A percentile compares a stretch with the other conserved stretches of the same genome.
phyloP scores from a whole-genome alignment of 1,140 invertebrate species.

The Lasioglossum baleicum region DNA sequence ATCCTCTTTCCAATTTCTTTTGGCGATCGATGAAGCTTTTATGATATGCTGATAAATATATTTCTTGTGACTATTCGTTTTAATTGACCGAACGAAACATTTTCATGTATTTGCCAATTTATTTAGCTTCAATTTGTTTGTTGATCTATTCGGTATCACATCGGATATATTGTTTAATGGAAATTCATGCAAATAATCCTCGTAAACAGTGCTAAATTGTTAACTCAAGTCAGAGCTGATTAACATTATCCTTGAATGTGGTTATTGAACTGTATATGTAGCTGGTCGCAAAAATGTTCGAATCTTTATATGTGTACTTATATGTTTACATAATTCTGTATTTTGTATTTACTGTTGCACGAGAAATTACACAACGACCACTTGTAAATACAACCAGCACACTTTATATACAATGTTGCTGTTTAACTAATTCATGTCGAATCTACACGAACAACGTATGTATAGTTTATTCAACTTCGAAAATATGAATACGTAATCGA shows the following conservation, averaged over 20 bases:
- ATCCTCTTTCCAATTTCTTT: slow-evolving; percentile 23
- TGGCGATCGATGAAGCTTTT: slow-evolving; percentile 52
- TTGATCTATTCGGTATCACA: background rate
- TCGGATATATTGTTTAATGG: background rate
- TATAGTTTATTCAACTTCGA: too few species aligned
- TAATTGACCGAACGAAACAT: slow-evolving; percentile 12
- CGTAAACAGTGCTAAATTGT: too few species aligned
- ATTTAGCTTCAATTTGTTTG: too few species aligned
- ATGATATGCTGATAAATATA: slow-evolving; percentile 61
- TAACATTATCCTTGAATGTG: too few species aligned
- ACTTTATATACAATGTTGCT: too few species aligned
- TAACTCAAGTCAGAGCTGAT: too few species aligned
- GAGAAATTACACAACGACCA: background rate
- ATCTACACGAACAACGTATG: too few species aligned
- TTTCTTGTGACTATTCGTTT: slow-evolving; percentile 2
- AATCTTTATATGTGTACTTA: background rate
- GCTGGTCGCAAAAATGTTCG: background rate
- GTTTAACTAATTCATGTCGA: too few species aligned
- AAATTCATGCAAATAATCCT: background rate
- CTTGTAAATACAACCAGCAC: too few species aligned
- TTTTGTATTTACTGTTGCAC: background rate
- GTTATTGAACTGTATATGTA: background rate
- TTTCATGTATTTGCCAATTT: background rate
- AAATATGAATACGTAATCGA: too few species aligned
- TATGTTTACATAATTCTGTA: too few species aligned